phyloP scores from a whole-genome alignment of 2,113 vertebrate species.

The Phoxinus phoxinus region DNA sequence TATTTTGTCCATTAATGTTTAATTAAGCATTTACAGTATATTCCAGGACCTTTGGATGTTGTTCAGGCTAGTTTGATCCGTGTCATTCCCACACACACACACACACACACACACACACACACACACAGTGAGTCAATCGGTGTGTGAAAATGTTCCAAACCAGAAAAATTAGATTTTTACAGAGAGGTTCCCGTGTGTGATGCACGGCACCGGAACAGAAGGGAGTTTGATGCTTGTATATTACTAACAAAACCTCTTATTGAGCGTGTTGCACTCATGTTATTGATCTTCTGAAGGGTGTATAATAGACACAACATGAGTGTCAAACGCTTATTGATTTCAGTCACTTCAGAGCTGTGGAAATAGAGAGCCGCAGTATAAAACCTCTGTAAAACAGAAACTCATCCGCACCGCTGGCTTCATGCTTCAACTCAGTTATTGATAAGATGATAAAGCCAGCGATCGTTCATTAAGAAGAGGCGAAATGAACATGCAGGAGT shows the following conservation, averaged over 20 bases:
- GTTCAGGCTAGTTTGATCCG: background rate
- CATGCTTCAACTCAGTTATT: background rate
- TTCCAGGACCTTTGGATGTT: background rate
- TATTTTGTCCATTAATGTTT: background rate
- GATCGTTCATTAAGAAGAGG: background rate
- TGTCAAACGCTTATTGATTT: constrained; percentile 25
- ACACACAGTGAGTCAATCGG: background rate
- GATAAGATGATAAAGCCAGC: background rate
- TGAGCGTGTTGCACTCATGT: background rate
- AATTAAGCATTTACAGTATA: background rate
- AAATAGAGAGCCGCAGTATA: background rate
- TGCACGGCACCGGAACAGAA: background rate
- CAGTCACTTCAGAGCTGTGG: constrained; percentile 24
- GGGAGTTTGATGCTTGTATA: background rate
- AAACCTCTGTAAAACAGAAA: constrained; percentile 11
- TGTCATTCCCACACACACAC: background rate
- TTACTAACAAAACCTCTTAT: constrained; percentile 7
- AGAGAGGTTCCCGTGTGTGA: background rate
- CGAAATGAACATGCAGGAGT: background rate
- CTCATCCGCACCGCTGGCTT: background rate
- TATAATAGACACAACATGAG: constrained; percentile 15
- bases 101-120: background rate
- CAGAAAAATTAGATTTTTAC: background rate
- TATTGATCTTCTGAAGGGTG: constrained; percentile 26
- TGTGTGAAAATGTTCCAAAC: background rate